phyloP scores from a whole-genome alignment of 2,113 vertebrate genomes.

The Coracopsis vasa region DNA sequence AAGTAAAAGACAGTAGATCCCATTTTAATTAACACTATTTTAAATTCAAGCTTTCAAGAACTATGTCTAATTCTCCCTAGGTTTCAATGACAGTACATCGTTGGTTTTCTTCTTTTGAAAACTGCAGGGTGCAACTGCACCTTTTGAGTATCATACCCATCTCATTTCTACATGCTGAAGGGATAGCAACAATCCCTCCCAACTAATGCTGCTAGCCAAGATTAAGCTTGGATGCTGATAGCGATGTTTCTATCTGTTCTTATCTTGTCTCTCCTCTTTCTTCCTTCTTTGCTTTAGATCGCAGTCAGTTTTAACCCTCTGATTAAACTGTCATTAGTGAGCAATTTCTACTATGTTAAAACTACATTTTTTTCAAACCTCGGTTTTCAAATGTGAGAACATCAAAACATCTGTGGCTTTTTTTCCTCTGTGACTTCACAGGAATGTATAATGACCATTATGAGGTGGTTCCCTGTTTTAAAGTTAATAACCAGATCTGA shows the following conservation, averaged over 20 bases:
- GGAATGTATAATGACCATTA: neutral
- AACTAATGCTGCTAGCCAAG: neutral
- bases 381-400: conserved; percentile 1
- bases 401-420: neutral
- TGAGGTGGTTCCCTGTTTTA: neutral
- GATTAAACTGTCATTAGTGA: conserved; percentile 47
- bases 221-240: neutral
- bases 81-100: neutral
- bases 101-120: neutral
- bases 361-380: conserved; percentile 4
- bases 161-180: neutral
- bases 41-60: neutral
- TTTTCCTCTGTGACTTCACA: neutral
- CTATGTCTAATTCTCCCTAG: neutral
- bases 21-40: neutral
- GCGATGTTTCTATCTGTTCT: neutral
- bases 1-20: neutral
- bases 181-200: neutral
- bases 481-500: neutral
- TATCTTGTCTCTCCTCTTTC: neutral
- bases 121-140: neutral
- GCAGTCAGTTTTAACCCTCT: conserved; percentile 9
- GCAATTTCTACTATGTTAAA: conserved; percentile 46
- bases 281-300: neutral
- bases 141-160: neutral